Evolutionary conservation across 53 echinoderm and acorn worm genomes (phyloP), one percentile per base, ranked within the genome.

Genomic region (Echinometra lucunter): DNA sequence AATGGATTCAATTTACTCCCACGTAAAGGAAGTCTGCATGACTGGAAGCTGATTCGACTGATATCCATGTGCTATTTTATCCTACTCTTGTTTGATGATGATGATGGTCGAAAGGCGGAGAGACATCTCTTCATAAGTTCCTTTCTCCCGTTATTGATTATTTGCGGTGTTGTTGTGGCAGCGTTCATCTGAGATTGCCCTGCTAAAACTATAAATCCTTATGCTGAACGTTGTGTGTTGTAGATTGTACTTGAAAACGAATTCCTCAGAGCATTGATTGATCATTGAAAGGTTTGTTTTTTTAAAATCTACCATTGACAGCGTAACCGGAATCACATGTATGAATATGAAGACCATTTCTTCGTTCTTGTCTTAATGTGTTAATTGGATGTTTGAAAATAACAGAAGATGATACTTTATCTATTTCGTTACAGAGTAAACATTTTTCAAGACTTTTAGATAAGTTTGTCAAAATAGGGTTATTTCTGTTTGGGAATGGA

Each of bases 1-100:
- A 85, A 85, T 45, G 28, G 49, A 85, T 47, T 85, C 85, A 85
- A 85, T 85, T 85, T 47, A 16, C 49, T 85, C 27, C n/a, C n/a
- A 85, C 85, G 85, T 47, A 49, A 49, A 45, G 85, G 85, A 85
- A 85, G 45, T 85, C 1, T 49, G 85, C 45, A 28, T 85, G 49
- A 27, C 85, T 74, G 74, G 35, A 53, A 53, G 13, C 5, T 85
- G 47, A 85, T 85, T 49, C 30, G n/a, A n/a, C 19, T 85, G 85
- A 28, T 85, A 28, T 49, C 16, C 81, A 81, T 38, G 23, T 1
- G 75, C 75, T 38, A 19, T 37, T n/a, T n/a, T n/a, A 30, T 34
- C 12, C 4, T 74, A 21, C 37, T 37, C 74, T 13, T 74, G 74
- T 13, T 30, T 74, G 74, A 30, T 78, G 10, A 63, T 63, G 32